Percentiles rank a stretch among this genome's conserved stretches.
Conservation (phyloP, 2,888 invertebrate genomes). For the Marasmarcha lunaedactyla region DNA sequence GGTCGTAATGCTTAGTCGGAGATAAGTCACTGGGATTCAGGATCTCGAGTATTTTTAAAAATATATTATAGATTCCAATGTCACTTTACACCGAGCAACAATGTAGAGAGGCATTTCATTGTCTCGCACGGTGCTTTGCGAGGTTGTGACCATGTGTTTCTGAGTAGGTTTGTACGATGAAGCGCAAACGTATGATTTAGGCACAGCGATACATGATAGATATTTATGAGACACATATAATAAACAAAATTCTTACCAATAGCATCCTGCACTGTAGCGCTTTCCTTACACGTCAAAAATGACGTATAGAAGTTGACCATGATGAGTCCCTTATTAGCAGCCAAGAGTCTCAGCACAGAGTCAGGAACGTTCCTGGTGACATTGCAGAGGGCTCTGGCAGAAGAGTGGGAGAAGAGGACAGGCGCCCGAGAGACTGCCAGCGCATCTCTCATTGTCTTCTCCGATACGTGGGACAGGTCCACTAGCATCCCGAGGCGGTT, state of each 20-base stretch:
- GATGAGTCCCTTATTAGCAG: constrained; percentile 83
- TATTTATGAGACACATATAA: too few relatives aligned
- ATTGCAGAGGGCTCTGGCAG: constrained; percentile 83
- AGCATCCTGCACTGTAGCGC: constrained; percentile 82
- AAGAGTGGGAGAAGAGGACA: constrained; percentile 88
- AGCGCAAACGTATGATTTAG: too few relatives aligned
- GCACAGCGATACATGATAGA: too few relatives aligned
- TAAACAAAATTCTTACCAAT: constrained; percentile 75
- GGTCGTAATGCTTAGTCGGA: too few relatives aligned
- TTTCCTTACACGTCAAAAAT: constrained; percentile 80
- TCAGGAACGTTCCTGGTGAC: constrained; percentile 86
- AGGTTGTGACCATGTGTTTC: too few relatives aligned
- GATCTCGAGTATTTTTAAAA: too few relatives aligned
- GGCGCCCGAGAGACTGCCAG: constrained; percentile 83
- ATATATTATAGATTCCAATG: too few relatives aligned
- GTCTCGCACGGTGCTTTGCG: too few relatives aligned
- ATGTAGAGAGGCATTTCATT: too few relatives aligned
- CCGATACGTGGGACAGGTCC: constrained; percentile 85
- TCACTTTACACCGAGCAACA: too few relatives aligned
- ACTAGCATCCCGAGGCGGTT: constrained; percentile 91
- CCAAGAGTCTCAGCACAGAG: constrained; percentile 77
- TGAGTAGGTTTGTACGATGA: too few relatives aligned
- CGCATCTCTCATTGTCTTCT: constrained; percentile 84
- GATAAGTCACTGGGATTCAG: too few relatives aligned
- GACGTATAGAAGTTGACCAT: constrained; percentile 90